Percentiles rank a stretch among this genome's conserved stretches.
These are phyloP conservation scores for Apocheima hispidaria DNA, from an alignment of 2,888 invertebrate species.

Conservation along the genomic window DNA sequence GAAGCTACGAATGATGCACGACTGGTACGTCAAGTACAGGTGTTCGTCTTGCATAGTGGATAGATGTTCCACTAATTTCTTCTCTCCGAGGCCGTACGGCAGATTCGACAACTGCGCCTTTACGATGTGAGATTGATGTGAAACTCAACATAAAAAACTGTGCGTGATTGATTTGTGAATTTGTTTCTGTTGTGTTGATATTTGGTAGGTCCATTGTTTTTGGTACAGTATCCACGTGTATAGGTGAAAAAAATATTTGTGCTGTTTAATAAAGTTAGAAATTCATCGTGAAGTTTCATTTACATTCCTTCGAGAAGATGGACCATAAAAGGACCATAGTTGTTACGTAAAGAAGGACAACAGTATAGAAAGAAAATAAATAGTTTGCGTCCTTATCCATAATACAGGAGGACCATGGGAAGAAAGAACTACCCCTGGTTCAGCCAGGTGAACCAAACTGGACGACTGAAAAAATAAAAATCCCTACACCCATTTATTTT, in stretches of 20 bases:
- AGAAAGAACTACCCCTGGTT: too few relatives aligned
- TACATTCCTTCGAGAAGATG: background rate
- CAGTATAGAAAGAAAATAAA: background rate
- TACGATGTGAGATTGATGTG: slow-evolving; percentile 42
- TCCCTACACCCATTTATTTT: too few relatives aligned
- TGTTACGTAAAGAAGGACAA: background rate
- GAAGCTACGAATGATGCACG: slow-evolving; percentile 56
- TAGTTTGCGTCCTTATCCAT: too few relatives aligned
- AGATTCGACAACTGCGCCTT: slow-evolving; percentile 74
- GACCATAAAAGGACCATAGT: background rate
- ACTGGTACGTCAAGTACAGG: slow-evolving; percentile 68
- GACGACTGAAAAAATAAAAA: too few relatives aligned
- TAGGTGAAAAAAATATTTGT: slow-evolving; percentile 2
- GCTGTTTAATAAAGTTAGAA: background rate
- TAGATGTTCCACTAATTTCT: slow-evolving; percentile 61
- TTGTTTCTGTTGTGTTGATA: background rate
- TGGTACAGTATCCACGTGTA: background rate
- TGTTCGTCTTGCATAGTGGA: slow-evolving; percentile 59
- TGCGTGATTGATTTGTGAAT: background rate
- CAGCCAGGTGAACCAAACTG: too few relatives aligned
- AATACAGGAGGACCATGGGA: too few relatives aligned
- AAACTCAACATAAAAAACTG: too few relatives aligned
- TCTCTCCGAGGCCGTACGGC: slow-evolving; percentile 50
- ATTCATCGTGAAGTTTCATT: background rate
- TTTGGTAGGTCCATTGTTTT: slow-evolving; percentile 33